phyloP scores from a whole-genome alignment of 1,140 invertebrate genomes.

The Globodera ellingtonae region DNA sequence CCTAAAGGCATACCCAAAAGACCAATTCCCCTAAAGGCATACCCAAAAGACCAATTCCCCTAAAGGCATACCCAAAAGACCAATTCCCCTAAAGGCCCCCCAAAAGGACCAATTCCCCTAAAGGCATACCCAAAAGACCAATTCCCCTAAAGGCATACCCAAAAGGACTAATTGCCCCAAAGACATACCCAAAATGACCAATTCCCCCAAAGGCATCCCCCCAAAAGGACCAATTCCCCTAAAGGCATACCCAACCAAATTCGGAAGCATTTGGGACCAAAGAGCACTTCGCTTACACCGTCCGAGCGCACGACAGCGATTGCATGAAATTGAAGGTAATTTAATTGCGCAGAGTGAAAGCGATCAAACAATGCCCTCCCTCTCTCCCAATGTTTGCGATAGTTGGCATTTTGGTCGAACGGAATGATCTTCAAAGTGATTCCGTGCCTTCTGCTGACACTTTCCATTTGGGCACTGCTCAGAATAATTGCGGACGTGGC shows the following conservation, averaged over 20 bases:
- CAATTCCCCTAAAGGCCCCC: no score
- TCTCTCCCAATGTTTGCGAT: constrained; percentile 1
- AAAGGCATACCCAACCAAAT: not conserved
- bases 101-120: not conserved
- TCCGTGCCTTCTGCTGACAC: constrained; percentile 68
- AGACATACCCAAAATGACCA: no score
- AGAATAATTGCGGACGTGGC: constrained; percentile 66
- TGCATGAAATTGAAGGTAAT: constrained; percentile 60
- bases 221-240: not conserved
- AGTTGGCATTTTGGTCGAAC: constrained; percentile 65
- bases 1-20: no score
- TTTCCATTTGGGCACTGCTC: constrained; percentile 67
- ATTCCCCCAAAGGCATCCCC: no score
- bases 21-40: no score
- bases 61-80: not conserved
- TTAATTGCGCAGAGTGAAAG: constrained; percentile 15
- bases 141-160: no score
- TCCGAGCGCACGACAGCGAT: constrained; percentile 58
- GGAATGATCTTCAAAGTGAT: constrained; percentile 66
- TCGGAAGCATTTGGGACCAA: not conserved
- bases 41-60: not conserved
- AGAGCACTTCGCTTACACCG: constrained; percentile 37
- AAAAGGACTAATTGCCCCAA: no score
- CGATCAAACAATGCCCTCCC: not conserved
- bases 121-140: not conserved